phyloP scores from a whole-genome alignment of 2,888 invertebrate genomes.

The Brachyopa scutellaris region DNA sequence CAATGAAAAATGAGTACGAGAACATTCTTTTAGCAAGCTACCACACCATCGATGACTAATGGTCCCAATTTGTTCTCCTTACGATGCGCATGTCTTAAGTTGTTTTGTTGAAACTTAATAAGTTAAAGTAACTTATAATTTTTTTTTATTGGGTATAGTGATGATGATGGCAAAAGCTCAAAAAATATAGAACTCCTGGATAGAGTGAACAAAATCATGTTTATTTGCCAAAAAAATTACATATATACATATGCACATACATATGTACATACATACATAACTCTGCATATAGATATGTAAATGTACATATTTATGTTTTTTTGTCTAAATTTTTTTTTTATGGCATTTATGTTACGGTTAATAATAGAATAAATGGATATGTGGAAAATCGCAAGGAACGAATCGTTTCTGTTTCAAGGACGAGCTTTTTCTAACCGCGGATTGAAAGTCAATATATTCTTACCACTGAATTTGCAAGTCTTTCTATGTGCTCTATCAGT shows the following conservation, averaged over 20 bases:
- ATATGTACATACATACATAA: slow-evolving; percentile 17
- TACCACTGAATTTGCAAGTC: too few relatives aligned
- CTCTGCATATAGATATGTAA: too few relatives aligned
- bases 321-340: too few relatives aligned
- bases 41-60: slow-evolving; percentile 49
- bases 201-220: slow-evolving; percentile 1
- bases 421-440: background rate
- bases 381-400: background rate
- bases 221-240: slow-evolving; percentile 37
- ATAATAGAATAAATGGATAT: slow-evolving; percentile 17
- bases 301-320: too few relatives aligned
- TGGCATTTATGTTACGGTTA: slow-evolving; percentile 29
- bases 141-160: slow-evolving; percentile 63
- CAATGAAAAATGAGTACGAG: slow-evolving; percentile 31
- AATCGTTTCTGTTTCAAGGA: slow-evolving; percentile 4
- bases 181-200: slow-evolving; percentile 22
- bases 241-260: slow-evolving; percentile 22
- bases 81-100: slow-evolving; percentile 39
- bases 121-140: slow-evolving; percentile 62
- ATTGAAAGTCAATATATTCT: too few relatives aligned
- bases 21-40: slow-evolving; percentile 36
- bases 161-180: slow-evolving; percentile 35
- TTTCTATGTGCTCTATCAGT: too few relatives aligned
- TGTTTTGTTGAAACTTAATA: slow-evolving; percentile 64
- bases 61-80: slow-evolving; percentile 41